These are phyloP conservation scores for Propithecus deckenii DNA, from an alignment of 2,797 vertebrate species.

Conservation along the genomic window DNA sequence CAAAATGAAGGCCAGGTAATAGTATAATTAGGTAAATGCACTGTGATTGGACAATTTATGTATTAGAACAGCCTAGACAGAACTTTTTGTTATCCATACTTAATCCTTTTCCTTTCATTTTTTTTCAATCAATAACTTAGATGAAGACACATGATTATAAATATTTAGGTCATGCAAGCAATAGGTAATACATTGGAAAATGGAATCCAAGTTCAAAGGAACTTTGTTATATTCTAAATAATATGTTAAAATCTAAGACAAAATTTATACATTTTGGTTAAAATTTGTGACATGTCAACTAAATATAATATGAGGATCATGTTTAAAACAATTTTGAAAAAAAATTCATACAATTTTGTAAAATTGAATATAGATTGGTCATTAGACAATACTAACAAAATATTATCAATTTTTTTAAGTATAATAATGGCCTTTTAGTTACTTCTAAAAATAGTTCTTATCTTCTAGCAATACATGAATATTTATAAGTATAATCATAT, in stretches of 20 bases:
- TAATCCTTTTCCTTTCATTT: neutral
- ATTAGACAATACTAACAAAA: constrained; percentile 1
- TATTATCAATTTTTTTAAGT: neutral
- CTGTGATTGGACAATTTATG: neutral
- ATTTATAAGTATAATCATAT: neutral
- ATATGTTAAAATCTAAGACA: neutral
- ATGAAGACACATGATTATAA: neutral
- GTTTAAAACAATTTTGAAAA: neutral
- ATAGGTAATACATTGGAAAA: neutral
- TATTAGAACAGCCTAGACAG: neutral
- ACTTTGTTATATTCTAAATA: neutral
- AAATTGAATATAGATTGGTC: neutral
- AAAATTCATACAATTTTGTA: neutral
- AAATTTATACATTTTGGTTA: neutral
- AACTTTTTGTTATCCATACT: neutral
- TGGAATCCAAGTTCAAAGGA: neutral
- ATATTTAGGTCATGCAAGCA: neutral
- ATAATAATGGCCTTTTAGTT: neutral
- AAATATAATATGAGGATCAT: neutral
- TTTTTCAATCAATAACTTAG: neutral
- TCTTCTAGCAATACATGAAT: neutral
- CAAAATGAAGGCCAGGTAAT: neutral
- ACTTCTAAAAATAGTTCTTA: neutral
- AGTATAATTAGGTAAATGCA: neutral
- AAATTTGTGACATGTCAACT: neutral